Evolutionary conservation across 2,888 invertebrate genomes (phyloP).

Genomic region (Luffia ferchaultella): DNA sequence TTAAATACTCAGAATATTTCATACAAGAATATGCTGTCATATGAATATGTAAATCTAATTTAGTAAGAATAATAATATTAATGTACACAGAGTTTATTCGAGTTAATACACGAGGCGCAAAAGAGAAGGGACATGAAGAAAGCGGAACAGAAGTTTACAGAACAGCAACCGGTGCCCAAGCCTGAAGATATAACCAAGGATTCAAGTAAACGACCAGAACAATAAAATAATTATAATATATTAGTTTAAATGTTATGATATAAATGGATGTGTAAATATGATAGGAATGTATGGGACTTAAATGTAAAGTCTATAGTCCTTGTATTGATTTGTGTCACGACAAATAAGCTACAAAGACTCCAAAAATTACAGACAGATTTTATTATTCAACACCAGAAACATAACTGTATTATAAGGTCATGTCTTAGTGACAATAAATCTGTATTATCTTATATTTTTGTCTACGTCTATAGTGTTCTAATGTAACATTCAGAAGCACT

Average conservation of each 20-base stretch:
- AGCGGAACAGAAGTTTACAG: slow-evolving; percentile 29
- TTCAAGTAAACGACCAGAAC: slow-evolving; percentile 40
- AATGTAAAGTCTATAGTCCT: background rate
- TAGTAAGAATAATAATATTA: background rate
- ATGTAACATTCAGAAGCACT: slow-evolving; percentile 13
- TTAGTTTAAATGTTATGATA: background rate
- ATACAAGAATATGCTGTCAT: too few relatives aligned
- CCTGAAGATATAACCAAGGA: slow-evolving; percentile 28
- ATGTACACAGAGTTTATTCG: slow-evolving; percentile 44
- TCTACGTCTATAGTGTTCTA: background rate
- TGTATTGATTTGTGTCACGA: slow-evolving; percentile 2
- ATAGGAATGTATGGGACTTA: background rate
- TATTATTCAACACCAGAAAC: background rate
- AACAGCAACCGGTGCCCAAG: slow-evolving; percentile 28
- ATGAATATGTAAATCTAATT: background rate
- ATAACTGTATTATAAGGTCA: slow-evolving; percentile 29
- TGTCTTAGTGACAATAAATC: slow-evolving; percentile 55
- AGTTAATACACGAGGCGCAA: slow-evolving; percentile 52
- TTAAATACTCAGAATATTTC: too few relatives aligned
- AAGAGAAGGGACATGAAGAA: slow-evolving; percentile 46
- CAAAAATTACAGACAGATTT: background rate
- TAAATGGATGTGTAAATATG: background rate
- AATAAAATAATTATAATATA: slow-evolving; percentile 25
- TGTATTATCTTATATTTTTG: slow-evolving; percentile 23
- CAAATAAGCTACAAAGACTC: background rate